Evolutionary conservation across 2,113 vertebrate species (phyloP).

Genomic region (Pelecanoides urinatrix): DNA sequence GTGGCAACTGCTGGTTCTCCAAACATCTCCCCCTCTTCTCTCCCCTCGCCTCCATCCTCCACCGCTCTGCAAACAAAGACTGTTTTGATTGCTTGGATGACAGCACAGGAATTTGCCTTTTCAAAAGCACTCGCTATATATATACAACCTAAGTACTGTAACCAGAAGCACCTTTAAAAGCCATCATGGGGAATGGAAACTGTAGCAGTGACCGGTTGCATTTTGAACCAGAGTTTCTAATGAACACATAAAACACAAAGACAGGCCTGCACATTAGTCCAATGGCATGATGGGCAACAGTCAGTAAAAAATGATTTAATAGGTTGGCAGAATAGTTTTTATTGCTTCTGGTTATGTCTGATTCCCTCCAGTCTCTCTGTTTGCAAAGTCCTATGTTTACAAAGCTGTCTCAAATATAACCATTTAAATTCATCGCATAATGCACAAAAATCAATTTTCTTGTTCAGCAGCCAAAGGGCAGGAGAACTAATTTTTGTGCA

Average conservation of each 20-base stretch:
- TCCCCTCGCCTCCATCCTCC: not conserved
- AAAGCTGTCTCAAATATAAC: slow-evolving; percentile 25
- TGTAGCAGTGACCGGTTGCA: not conserved
- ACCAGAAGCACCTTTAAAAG: slow-evolving; percentile 18
- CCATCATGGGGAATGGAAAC: not conserved
- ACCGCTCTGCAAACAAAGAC: not conserved
- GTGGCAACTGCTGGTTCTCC: not conserved
- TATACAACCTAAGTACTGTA: not conserved
- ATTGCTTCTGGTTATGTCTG: not conserved
- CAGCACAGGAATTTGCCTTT: slow-evolving; percentile 53
- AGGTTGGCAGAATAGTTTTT: not conserved
- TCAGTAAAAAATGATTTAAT: slow-evolving; percentile 7
- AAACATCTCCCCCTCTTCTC: not conserved
- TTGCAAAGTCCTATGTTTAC: slow-evolving; percentile 29
- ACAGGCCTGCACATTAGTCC: not conserved
- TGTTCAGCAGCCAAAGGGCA: slow-evolving; percentile 42
- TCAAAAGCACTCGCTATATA: not conserved
- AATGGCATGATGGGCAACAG: not conserved
- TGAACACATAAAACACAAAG: not conserved
- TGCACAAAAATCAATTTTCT: slow-evolving; percentile 41
- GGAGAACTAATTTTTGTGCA: slow-evolving; percentile 30
- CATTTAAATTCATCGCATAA: slow-evolving; percentile 53
- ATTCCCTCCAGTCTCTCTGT: not conserved
- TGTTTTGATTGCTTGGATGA: slow-evolving; percentile 56
- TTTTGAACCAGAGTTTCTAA: not conserved